Evolutionary conservation across 2,888 invertebrate genomes (phyloP).

Genomic region (Lumbricus terrestris): DNA sequence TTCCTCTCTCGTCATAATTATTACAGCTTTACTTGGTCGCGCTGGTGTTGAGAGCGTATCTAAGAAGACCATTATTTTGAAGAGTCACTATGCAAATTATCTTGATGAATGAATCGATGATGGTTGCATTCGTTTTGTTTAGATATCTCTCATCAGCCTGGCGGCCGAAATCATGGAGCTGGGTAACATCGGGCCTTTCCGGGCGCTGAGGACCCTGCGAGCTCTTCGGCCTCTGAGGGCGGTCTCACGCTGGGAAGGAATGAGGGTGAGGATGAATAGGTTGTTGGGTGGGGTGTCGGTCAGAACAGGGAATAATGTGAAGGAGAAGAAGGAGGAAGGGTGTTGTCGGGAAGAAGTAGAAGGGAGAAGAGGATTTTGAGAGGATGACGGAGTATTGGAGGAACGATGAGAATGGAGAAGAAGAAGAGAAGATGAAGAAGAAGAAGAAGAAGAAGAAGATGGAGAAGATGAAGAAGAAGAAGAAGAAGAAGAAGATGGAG

Average conservation of each 20-base stretch:
- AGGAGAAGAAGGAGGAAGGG: background rate
- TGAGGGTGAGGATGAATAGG: constrained; percentile 72
- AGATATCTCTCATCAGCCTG: constrained; percentile 84
- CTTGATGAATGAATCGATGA: background rate
- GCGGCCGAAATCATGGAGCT: constrained; percentile 76
- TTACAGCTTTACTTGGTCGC: too few relatives aligned
- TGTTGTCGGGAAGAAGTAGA: background rate
- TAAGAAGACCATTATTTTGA: too few relatives aligned
- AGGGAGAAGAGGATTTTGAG: background rate
- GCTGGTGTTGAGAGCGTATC: too few relatives aligned
- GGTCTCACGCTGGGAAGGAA: constrained; percentile 99
- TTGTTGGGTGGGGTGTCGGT: background rate
- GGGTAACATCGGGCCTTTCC: constrained; percentile 94
- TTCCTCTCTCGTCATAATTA: too few relatives aligned
- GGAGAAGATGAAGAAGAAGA: too few relatives aligned
- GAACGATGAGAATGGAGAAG: too few relatives aligned
- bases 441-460: too few relatives aligned
- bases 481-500: background rate
- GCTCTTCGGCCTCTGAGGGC: constrained; percentile 96
- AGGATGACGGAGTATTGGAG: too few relatives aligned
- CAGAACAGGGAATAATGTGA: background rate
- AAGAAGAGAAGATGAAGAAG: too few relatives aligned
- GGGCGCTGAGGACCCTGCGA: constrained; percentile 94
- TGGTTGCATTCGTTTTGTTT: background rate
- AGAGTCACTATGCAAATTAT: too few relatives aligned